Conservation (phyloP, 2,113 vertebrate genomes). For the Neotragus moschatus region DNA sequence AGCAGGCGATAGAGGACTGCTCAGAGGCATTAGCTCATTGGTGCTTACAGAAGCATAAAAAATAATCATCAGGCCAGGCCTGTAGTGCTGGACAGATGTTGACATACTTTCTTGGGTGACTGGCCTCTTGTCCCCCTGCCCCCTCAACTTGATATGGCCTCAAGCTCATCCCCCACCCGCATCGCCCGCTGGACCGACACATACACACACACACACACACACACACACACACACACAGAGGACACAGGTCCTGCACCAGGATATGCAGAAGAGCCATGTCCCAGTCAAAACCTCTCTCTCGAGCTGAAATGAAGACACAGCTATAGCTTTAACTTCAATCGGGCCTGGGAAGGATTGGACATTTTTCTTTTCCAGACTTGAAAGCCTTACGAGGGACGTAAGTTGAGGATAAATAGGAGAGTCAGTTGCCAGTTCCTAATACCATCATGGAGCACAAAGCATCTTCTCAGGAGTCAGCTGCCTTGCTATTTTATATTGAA, state of each 20-base stretch:
- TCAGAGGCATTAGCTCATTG: slow-evolving; percentile 77
- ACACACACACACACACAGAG: not conserved
- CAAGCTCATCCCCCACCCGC: not conserved
- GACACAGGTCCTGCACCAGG: slow-evolving; percentile 33
- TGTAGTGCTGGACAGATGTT: slow-evolving; percentile 80
- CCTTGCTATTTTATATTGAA: not conserved
- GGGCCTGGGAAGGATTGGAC: not conserved
- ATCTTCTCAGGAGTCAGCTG: not conserved
- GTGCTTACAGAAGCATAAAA: slow-evolving; percentile 80
- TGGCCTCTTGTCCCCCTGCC: slow-evolving; percentile 29
- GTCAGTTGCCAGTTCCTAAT: not conserved
- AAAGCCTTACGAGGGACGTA: slow-evolving; percentile 1
- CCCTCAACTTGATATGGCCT: not conserved
- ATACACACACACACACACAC: too few relatives aligned
- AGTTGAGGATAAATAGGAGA: not conserved
- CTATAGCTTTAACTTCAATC: not conserved
- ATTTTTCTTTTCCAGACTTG: not conserved
- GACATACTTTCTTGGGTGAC: slow-evolving; percentile 72
- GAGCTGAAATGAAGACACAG: not conserved
- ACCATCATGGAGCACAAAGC: not conserved
- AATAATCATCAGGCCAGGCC: slow-evolving; percentile 78
- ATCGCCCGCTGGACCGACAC: too few relatives aligned
- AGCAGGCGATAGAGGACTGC: slow-evolving; percentile 72
- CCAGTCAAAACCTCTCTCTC: not conserved
- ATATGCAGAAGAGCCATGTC: not conserved